Percentiles rank a stretch among this genome's conserved stretches.
These are phyloP conservation scores for Papilio gigon DNA, from an alignment of 2,888 invertebrate species.

Conservation along the genomic window DNA sequence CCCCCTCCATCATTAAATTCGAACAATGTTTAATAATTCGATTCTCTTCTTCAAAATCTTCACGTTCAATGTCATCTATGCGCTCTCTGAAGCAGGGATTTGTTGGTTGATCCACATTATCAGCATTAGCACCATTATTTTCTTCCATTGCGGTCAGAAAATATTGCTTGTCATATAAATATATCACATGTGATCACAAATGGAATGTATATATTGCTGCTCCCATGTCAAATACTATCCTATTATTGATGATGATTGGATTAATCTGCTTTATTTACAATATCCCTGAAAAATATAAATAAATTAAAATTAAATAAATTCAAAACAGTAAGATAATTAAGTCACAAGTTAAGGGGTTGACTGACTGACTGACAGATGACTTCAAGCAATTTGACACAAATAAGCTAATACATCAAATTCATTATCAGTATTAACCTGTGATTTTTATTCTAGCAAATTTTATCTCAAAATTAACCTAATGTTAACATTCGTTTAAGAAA, in stretches of 20 bases:
- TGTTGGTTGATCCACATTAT: slow-evolving; percentile 54
- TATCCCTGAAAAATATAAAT: not conserved
- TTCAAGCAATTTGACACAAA: no score
- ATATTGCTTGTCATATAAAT: slow-evolving; percentile 59
- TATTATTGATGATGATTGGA: slow-evolving; percentile 11
- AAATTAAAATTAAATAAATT: not conserved
- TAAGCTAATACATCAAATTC: no score
- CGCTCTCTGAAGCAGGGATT: slow-evolving; percentile 58
- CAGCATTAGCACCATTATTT: slow-evolving; percentile 68
- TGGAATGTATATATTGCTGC: slow-evolving; percentile 66
- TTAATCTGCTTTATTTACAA: not conserved
- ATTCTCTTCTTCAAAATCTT: slow-evolving; percentile 78
- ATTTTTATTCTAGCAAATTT: no score
- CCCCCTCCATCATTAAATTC: slow-evolving; percentile 68
- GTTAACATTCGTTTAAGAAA: no score
- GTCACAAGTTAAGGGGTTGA: no score
- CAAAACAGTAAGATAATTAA: no score
- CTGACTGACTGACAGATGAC: no score
- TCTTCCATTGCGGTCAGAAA: slow-evolving; percentile 61
- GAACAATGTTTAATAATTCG: slow-evolving; percentile 73
- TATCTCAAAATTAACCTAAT: no score
- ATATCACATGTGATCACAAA: slow-evolving; percentile 51
- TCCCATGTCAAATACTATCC: slow-evolving; percentile 63
- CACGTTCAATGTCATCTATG: slow-evolving; percentile 74
- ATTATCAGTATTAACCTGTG: no score